A percentile compares a stretch with the other conserved stretches of the same genome.
Evolutionary conservation across 1,140 invertebrate genomes (phyloP).

Genomic region (Artemia franciscana): DNA sequence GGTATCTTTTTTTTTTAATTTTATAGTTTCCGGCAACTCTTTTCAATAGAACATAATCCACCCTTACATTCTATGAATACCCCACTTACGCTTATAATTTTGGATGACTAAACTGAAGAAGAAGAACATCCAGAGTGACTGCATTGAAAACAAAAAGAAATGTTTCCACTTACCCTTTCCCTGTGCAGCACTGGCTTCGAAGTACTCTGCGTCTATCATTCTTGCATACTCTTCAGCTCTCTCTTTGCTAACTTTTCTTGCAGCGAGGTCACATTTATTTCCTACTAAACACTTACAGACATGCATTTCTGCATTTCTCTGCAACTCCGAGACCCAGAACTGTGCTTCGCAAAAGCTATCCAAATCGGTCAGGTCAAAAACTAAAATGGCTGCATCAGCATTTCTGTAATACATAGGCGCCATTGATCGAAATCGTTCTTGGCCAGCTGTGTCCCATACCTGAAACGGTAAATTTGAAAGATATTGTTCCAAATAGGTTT

Average conservation of each 20-base stretch:
- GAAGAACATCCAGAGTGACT: too few relatives aligned
- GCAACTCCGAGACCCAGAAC: slow-evolving; percentile 50
- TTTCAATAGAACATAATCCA: too few relatives aligned
- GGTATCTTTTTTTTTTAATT: too few relatives aligned
- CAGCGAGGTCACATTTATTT: slow-evolving; percentile 51
- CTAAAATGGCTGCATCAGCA: slow-evolving; percentile 59
- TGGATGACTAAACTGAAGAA: too few relatives aligned
- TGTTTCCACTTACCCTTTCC: slow-evolving; percentile 40
- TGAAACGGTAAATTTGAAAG: slow-evolving; percentile 23
- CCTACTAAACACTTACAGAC: slow-evolving; percentile 57
- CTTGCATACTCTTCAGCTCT: slow-evolving; percentile 50
- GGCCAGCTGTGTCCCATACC: slow-evolving; percentile 80
- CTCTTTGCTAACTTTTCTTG: slow-evolving; percentile 33
- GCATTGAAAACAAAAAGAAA: too few relatives aligned
- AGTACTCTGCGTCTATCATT: slow-evolving; percentile 56
- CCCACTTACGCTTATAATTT: too few relatives aligned
- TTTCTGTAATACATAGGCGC: slow-evolving; percentile 82
- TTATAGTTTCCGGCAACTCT: too few relatives aligned
- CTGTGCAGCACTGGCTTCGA: slow-evolving; percentile 53
- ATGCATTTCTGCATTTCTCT: slow-evolving; percentile 42
- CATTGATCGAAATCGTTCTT: slow-evolving; percentile 59
- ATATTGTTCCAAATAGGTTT: too few relatives aligned
- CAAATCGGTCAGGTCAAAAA: slow-evolving; percentile 59
- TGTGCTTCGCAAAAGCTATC: slow-evolving; percentile 46
- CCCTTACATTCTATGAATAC: too few relatives aligned